Evolutionary conservation across 2,888 invertebrate species (phyloP), one percentile per base, ranked within the genome.

Genomic region (Steinernema carpocapsae): DNA sequence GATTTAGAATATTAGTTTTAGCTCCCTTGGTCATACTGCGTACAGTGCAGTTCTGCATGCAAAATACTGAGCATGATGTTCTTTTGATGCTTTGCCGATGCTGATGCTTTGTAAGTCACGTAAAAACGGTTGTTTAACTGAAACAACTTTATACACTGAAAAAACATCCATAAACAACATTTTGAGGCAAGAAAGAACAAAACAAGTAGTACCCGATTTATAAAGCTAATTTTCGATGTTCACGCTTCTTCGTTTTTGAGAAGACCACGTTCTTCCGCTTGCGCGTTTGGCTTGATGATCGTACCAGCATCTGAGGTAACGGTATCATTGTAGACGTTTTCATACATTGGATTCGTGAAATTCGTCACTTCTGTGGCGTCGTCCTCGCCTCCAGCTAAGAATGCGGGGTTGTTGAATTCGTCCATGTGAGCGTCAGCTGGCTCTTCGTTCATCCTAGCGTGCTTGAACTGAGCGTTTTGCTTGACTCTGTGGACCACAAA

Each of bases 321-420:
- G 0, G 82, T 80, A 43, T 80, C 80, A 48, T 80, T 82, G 76
- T 82, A 82, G 26, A 82, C 80, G 43, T 24, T 76, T 71, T 80
- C 82, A 72, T 78, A 82, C 52, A 78, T 78, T 73, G 82, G 82
- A 72, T 82, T 82, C 32, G 77, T 78, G 76, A 82, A 82, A 56
- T 76, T 79, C 46, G 77, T 77, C n/a, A 78, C 74, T 74, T 79
- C 72, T 72, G 75, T 48, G 74, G 74, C 71, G 56, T 75, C 75
- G 51, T 78, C 80, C n/a, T 77, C 80, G 51, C 77, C 80, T 37
- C 77, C 78, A 24, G 76, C 74, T 72, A 80, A 17, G 71, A 78
- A 80, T 2, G 80, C 80, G 2, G 80, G 80, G 73, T 80, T 80
- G 72, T 71, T 72, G 72, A 79, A 76, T n/a, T 80, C 74, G 70